A percentile compares a stretch with the other conserved stretches of the same genome.
Evolutionary conservation across 1,140 invertebrate genomes (phyloP).

Genomic region (Penaeus chinensis): DNA sequence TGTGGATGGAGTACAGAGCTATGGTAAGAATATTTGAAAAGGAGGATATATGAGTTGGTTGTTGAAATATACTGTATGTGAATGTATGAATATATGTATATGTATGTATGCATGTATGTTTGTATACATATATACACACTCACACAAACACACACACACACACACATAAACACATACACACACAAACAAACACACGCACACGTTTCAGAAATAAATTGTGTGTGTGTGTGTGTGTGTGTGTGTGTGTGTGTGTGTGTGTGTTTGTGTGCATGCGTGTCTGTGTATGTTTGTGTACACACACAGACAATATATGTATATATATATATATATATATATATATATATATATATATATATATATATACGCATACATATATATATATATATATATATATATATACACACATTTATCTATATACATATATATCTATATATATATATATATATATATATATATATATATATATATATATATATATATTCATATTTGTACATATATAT

Average conservation of each 20-base stretch:
- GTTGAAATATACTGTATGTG: no score
- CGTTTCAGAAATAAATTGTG: no score
- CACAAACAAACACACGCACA: not conserved
- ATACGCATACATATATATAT: no score
- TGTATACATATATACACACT: slow-evolving; percentile 21
- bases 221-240: no score
- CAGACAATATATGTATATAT: not conserved
- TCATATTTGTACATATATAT: slow-evolving; percentile 15
- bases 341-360: no score
- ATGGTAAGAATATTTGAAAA: not conserved
- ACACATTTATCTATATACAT: no score
- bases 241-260: no score
- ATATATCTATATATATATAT: no score
- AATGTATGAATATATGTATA: no score
- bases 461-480: slow-evolving; percentile 39
- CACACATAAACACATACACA: not conserved
- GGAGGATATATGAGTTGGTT: no score
- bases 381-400: no score
- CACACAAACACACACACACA: not conserved
- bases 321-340: no score
- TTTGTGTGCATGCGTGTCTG: not conserved
- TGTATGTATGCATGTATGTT: not conserved
- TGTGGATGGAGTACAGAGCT: slow-evolving; percentile 44
- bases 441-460: not conserved
- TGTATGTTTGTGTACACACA: slow-evolving; percentile 9